Base-by-base conservation (phyloP, 2,113 vertebrate genomes). In the Bathybates hornii region DNA sequence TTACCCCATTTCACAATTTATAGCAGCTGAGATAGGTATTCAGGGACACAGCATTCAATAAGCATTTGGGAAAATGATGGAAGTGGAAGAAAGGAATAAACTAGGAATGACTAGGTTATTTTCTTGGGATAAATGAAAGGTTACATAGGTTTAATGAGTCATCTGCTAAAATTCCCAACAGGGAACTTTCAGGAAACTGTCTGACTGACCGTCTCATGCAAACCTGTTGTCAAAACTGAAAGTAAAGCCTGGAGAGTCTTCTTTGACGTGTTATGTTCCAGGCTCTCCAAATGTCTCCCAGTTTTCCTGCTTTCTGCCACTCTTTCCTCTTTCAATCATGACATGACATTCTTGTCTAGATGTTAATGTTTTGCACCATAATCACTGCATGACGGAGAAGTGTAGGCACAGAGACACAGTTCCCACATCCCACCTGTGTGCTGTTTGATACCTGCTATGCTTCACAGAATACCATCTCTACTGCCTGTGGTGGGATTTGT, bases 401-500 rank as follows among this genome's bases (percentile, higher is more conserved):
- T 10, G 3, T 14, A 27, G 68, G 38, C 53, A 56, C 36, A 2
- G 45, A 86, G 11, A 24, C 53, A 19, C 71, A 17, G 38, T 63
- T 63, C 66, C 59, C 87, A 59, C 10, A 63, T 71, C 54, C 61
- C 89, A 63, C 84, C 63, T 81, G 81, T 59, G 54, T 54, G 82
- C 89, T 86, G 38, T 57, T 7, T 59, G 52, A 6, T 84, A 87
- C 82, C 86, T 87, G 88, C 6, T n/a, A n/a, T 32, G 81, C 68
- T 5, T 52, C 53, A 2, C 7, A 45, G 59, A 85, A 86, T 81
- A 43, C 56, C 56, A 87, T 34, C 84, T 63, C 32, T 27, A 11
- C 48, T 91, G 73, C 90, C 88, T 76, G 84, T 29, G 53, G 82
- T 71, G 73, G 54, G 80, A 88, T 71, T 85, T 82, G 80, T 19